Evolutionary conservation across 2,888 invertebrate species (phyloP), one percentile per base, ranked within the genome.

Genomic region (Cerceris rybyensis): DNA sequence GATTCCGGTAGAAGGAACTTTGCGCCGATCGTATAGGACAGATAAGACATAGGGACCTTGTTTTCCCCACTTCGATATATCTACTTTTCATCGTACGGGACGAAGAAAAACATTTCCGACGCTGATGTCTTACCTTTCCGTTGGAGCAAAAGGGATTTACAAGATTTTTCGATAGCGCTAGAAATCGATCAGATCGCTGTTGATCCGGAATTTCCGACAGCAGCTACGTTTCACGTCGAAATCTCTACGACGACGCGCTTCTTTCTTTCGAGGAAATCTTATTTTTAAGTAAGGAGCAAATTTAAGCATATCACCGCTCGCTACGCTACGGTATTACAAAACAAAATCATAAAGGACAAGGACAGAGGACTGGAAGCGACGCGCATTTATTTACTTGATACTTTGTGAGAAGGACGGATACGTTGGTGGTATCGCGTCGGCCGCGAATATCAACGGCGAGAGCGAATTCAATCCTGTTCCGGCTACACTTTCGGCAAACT

Each of bases 261-360:
- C n/a, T 67, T 70, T 70, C 63, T 8, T 9, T 63, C 49, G 39
- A 58, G 43, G 43, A 61, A 6, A 49, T 61, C 42, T 52, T 14
- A 28, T 13, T n/a, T n/a, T n/a, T n/a, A n/a, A n/a, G n/a, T n/a
- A n/a, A n/a, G 55, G 11, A 58, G 57, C 70, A 70, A 79, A 74
- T 75, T 80, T 80, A 75, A 68, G 80, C 80, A 80, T 80, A 80
- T 80, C 80, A 75, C 66, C 66, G 67, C 73, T 61, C 43, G 68
- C 59, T 46, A 54, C 54, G 28, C n/a, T 52, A 63, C 28, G 28
- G 13, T 2, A 9, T 46, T 14, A 57, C 57, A 8, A 43, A 43
- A 46, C 17, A 41, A 43, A 71, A 28, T 54, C 17, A 50, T 7
- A 70, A 17, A n/a, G 54, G 58, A n/a, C 28, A 57, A 74, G 17